Base-by-base conservation (phyloP, 1,140 invertebrate genomes). In the Papilio machaon region DNA sequence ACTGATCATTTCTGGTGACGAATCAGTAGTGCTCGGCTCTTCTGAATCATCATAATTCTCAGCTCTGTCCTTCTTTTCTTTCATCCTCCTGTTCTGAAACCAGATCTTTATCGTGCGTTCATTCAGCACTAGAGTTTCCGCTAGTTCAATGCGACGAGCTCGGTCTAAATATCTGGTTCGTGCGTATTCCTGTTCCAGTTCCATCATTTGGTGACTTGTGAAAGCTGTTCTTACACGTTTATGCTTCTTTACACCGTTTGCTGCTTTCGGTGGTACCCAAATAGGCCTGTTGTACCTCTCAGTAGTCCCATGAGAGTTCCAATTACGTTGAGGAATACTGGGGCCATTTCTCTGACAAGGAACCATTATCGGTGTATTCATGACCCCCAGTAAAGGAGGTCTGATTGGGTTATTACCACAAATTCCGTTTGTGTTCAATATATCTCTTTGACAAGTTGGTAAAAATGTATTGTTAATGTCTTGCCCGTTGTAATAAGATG, bases 21-120 rank as follows among this genome's bases (percentile, higher is more conserved):
- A 86, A 49, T 85, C 85, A 8, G 86, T 85, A 19, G 87, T 90
- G 19, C 84, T 88, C 0, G 82, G 77, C 2, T 88, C 87, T 81
- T 91, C 88, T 9, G 80, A 85, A 8, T 90, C 89, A 80, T 90
- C 89, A 11, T 79, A 85, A 19, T 70, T 77, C 73, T 89, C 88
- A 0, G 84, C 80, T 60, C 83, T 86, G 38, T 98, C 98, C 90
- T 99, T 99, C 95, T 99, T 99, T 89, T 99, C 96, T 94, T 99
- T 99, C 98, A 99, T 99, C 85, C 98, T 96, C 52, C 98, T 95
- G 93, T 99, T 99, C 94, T 99, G 98, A 94, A 99, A 99, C 98
- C 98, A 99, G 88, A 99, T 99, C 95, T 99, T 99, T 86, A 99
- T 98, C 92, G 99, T 98, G 73, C 98, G 96, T 92, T 99, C 98